Evolutionary conservation across 1,140 invertebrate species (phyloP).

Genomic region (Anadara kagoshimensis): DNA sequence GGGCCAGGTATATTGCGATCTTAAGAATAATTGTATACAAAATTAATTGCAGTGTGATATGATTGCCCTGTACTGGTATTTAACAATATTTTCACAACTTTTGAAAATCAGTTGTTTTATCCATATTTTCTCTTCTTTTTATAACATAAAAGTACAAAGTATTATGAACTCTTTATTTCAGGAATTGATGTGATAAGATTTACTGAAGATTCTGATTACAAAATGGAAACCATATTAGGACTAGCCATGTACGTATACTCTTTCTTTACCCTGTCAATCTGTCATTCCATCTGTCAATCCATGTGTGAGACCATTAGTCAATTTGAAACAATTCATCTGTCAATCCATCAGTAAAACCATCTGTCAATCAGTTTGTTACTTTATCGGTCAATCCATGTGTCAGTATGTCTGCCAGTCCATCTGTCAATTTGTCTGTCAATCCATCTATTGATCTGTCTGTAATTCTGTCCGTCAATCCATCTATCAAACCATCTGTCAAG

Average conservation of each 20-base stretch:
- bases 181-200: conserved; percentile 75
- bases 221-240: conserved; percentile 76
- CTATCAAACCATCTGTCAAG: not conserved
- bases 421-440: not conserved
- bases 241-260: conserved; percentile 74
- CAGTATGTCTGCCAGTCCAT: too few species aligned
- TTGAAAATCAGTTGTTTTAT: too few species aligned
- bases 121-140: too few species aligned
- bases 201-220: conserved; percentile 74
- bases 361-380: not conserved
- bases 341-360: not conserved
- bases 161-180: conserved; percentile 28
- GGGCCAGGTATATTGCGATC: too few species aligned
- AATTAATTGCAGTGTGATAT: too few species aligned
- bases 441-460: not conserved
- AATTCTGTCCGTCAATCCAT: not conserved
- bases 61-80: too few species aligned
- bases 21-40: too few species aligned
- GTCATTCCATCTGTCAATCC: not conserved
- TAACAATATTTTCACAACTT: too few species aligned
- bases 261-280: not conserved
- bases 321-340: not conserved
- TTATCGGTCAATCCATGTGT: not conserved
- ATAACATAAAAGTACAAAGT: too few species aligned
- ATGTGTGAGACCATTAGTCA: too few species aligned